phyloP scores from a whole-genome alignment of 2,888 invertebrate genomes.

The Sinohyriopsis cumingii region DNA sequence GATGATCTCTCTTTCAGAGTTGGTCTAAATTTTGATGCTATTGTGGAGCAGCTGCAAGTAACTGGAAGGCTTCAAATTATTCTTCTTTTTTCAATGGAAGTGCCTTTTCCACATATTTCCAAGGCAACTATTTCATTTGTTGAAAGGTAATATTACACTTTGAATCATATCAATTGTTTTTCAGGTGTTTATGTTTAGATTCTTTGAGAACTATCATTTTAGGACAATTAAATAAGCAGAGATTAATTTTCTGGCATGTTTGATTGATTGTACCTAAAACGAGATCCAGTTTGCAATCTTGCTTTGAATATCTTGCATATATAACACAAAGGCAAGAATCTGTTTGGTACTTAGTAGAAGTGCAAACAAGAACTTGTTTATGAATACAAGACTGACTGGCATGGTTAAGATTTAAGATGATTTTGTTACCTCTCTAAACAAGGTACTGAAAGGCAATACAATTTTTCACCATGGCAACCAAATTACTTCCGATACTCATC shows the following conservation, averaged over 20 bases:
- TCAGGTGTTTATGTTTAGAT: not conserved
- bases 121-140: conserved; percentile 74
- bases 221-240: too few species aligned
- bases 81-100: conserved; percentile 73
- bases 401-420: too few species aligned
- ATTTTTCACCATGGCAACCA: too few species aligned
- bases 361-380: too few species aligned
- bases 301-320: not conserved
- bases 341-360: too few species aligned
- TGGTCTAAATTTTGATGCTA: conserved; percentile 74
- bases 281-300: not conserved
- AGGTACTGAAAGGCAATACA: too few species aligned
- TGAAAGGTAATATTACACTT: conserved; percentile 68
- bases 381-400: too few species aligned
- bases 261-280: not conserved
- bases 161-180: not conserved
- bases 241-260: not conserved
- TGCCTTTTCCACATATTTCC: conserved; percentile 75
- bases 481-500: too few species aligned
- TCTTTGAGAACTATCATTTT: too few species aligned
- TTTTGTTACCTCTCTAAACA: too few species aligned
- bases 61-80: conserved; percentile 74
- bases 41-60: conserved; percentile 74
- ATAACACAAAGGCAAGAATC: not conserved
- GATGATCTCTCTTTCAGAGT: conserved; percentile 66